Conservation (phyloP, 2,888 invertebrate species). For the Augochlorella aurata region DNA sequence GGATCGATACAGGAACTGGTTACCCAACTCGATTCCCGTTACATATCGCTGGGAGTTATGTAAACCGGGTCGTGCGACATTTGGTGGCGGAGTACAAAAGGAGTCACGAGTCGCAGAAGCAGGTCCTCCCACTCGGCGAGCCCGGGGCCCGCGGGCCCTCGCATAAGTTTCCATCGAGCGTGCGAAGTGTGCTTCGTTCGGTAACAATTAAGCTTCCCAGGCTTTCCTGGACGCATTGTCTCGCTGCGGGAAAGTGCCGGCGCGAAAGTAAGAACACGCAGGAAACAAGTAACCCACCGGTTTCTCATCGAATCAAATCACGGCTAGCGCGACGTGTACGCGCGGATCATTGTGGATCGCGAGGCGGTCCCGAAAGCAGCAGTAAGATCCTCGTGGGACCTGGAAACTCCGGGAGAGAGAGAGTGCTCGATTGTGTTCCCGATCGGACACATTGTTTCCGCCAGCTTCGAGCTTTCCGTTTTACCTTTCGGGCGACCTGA, state of each 20-base stretch:
- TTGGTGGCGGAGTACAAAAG: constrained; percentile 37
- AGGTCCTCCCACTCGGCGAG: constrained; percentile 16
- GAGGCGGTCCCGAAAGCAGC: constrained; percentile 44
- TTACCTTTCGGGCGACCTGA: background rate
- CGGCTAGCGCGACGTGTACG: constrained; percentile 13
- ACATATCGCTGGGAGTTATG: constrained; percentile 61
- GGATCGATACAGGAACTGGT: constrained; percentile 31
- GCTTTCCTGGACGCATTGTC: constrained; percentile 69
- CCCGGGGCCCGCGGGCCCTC: constrained; percentile 17
- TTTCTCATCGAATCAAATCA: constrained; percentile 48
- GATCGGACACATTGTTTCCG: constrained; percentile 5
- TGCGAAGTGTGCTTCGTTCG: constrained; percentile 65
- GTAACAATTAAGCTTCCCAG: constrained; percentile 68
- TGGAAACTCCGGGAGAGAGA: constrained; percentile 43
- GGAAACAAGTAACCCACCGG: constrained; percentile 52
- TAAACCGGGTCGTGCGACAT: constrained; percentile 69
- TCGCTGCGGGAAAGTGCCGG: constrained; percentile 67
- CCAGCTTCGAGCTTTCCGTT: constrained; percentile 5
- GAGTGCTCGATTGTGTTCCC: constrained; percentile 38
- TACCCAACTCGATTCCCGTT: constrained; percentile 63
- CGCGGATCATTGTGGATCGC: constrained; percentile 39
- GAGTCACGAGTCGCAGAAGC: constrained; percentile 25
- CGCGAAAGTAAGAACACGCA: constrained; percentile 69
- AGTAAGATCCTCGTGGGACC: constrained; percentile 32
- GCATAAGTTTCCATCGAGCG: constrained; percentile 61